These are phyloP conservation scores for Drosophila repleta DNA, from an alignment of 1,140 invertebrate genomes.

Conservation along the genomic window DNA sequence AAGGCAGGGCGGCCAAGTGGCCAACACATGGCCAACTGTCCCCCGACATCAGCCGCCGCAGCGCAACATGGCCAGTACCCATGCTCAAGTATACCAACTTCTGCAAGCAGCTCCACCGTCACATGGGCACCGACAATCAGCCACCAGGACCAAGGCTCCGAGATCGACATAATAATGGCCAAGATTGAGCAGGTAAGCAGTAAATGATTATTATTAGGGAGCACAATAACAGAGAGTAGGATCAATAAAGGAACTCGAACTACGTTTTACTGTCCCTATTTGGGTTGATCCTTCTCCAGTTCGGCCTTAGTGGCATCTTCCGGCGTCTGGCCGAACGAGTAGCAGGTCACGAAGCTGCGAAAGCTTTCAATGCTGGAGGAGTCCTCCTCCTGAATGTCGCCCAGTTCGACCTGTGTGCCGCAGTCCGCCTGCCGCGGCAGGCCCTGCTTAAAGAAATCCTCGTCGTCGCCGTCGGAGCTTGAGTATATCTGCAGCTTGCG, in stretches of 20 bases:
- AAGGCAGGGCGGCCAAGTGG: constrained; percentile 61
- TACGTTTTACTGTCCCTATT: too few species aligned
- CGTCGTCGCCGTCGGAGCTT: not conserved
- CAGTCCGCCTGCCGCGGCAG: constrained; percentile 7
- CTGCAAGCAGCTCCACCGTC: constrained; percentile 81
- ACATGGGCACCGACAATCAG: constrained; percentile 85
- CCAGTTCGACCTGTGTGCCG: constrained; percentile 48
- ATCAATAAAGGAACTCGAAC: too few species aligned
- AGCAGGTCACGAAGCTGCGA: constrained; percentile 50
- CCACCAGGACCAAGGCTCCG: constrained; percentile 88
- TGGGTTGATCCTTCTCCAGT: constrained; percentile 9
- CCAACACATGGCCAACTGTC: constrained; percentile 56
- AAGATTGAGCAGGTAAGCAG: constrained; percentile 92
- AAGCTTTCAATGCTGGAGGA: constrained; percentile 31
- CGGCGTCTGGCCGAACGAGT: constrained; percentile 19
- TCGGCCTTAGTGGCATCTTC: constrained; percentile 14
- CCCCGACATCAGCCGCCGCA: constrained; percentile 4
- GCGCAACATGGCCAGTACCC: constrained; percentile 17
- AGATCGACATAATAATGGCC: constrained; percentile 97
- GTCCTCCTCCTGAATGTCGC: not conserved
- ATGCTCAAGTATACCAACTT: constrained; percentile 67
- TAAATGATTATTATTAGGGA: not conserved
- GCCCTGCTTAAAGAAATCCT: constrained; percentile 30
- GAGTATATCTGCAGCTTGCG: constrained; percentile 49
- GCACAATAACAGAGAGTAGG: not conserved